A percentile compares a stretch with the other conserved stretches of the same genome.
phyloP scores from a whole-genome alignment of 1,140 invertebrate species.

The Bombyx mandarina region DNA sequence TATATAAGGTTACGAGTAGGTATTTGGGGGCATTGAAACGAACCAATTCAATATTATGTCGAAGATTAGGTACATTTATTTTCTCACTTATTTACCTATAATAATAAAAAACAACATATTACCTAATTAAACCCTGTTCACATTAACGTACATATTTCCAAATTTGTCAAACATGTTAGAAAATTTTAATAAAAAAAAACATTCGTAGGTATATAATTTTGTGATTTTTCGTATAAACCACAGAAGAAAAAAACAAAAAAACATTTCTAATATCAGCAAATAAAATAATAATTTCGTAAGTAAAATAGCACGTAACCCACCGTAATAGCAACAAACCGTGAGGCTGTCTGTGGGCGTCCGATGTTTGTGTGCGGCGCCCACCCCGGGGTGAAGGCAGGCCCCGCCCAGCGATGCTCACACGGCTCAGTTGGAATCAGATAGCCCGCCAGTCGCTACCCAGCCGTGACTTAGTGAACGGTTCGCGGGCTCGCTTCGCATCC shows the following conservation, averaged over 20 bases:
- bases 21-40: too few relatives aligned
- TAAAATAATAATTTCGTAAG: background rate
- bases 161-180: too few relatives aligned
- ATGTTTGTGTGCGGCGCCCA: constrained; percentile 38
- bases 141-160: too few relatives aligned
- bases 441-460: constrained; percentile 65
- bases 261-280: background rate
- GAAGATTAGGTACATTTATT: too few relatives aligned
- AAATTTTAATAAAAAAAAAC: background rate
- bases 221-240: background rate
- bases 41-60: too few relatives aligned
- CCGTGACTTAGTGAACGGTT: constrained; percentile 63
- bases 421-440: constrained; percentile 69
- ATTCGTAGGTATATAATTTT: background rate
- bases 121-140: too few relatives aligned
- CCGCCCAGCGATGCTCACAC: constrained; percentile 63
- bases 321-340: constrained; percentile 4
- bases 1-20: too few relatives aligned
- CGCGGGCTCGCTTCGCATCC: constrained; percentile 53
- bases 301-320: background rate
- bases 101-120: too few relatives aligned
- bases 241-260: background rate
- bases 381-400: constrained; percentile 40
- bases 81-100: too few relatives aligned
- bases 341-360: constrained; percentile 24